Conservation (phyloP, 1,140 invertebrate species). For the Pogonus chalceus region DNA sequence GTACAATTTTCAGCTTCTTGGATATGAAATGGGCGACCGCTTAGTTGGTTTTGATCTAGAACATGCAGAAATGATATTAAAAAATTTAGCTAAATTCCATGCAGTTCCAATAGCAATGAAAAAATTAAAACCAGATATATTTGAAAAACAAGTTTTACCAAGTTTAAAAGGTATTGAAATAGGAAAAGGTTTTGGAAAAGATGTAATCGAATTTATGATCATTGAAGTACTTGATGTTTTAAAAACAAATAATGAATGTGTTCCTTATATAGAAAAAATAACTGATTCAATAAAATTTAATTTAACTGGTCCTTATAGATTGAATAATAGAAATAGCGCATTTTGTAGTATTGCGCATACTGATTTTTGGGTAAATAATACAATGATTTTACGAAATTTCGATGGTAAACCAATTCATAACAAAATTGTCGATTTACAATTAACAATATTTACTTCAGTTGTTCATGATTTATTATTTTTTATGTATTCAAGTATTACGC, state of each 20-base stretch:
- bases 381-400: constrained; percentile 34
- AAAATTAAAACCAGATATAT: constrained; percentile 35
- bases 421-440: constrained; percentile 55
- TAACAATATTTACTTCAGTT: constrained; percentile 40
- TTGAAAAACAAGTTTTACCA: constrained; percentile 27
- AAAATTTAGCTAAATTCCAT: constrained; percentile 40
- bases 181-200: constrained; percentile 2
- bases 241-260: not conserved
- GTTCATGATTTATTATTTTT: constrained; percentile 48
- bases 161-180: constrained; percentile 25
- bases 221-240: not conserved
- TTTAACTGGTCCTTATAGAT: not conserved
- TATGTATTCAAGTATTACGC: constrained; percentile 42
- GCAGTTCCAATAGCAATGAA: constrained; percentile 41
- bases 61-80: constrained; percentile 34
- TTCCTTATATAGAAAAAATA: not conserved
- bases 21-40: constrained; percentile 35
- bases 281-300: not conserved
- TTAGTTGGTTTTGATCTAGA: constrained; percentile 34
- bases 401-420: constrained; percentile 33
- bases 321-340: constrained; percentile 18
- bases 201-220: constrained; percentile 3
- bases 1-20: too few species aligned
- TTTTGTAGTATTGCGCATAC: constrained; percentile 44
- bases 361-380: constrained; percentile 55